Conservation (phyloP, 2,113 vertebrate genomes). For the Polypterus senegalus region DNA sequence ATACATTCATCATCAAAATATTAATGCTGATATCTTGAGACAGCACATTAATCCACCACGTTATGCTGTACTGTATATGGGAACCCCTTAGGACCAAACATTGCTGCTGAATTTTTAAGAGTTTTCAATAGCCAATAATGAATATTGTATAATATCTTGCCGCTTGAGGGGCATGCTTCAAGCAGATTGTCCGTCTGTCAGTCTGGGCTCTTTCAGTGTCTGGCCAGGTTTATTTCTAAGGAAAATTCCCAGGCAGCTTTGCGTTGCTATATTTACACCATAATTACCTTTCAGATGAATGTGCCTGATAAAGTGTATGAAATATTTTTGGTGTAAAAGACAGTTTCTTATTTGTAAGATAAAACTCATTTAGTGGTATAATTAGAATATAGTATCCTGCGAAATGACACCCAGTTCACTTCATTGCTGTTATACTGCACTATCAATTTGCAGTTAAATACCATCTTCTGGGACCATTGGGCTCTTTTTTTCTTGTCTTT, state of each 20-base stretch:
- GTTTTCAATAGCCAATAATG: neutral
- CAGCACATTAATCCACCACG: conserved; percentile 56
- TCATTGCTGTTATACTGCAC: conserved; percentile 47
- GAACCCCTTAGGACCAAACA: conserved; percentile 38
- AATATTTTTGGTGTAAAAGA: neutral
- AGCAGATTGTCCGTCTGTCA: too few species aligned
- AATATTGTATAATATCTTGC: too few species aligned
- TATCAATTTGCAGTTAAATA: conserved; percentile 52
- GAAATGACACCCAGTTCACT: conserved; percentile 52
- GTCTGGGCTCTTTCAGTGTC: too few species aligned
- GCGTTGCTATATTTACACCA: too few species aligned
- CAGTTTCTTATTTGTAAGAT: conserved; percentile 1
- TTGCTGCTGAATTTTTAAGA: conserved; percentile 10
- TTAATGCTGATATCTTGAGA: conserved; percentile 50
- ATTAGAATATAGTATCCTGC: conserved; percentile 49
- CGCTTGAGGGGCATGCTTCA: too few species aligned
- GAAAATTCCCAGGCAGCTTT: too few species aligned
- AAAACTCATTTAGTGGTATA: conserved; percentile 45
- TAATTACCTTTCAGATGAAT: too few species aligned
- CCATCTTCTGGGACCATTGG: conserved; percentile 50
- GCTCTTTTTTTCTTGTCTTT: conserved; percentile 41
- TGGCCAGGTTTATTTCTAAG: too few species aligned
- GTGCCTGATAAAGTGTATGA: neutral
- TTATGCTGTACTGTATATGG: conserved; percentile 23
- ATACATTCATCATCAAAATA: conserved; percentile 58